Conservation (phyloP, 1,140 invertebrate species). For the Hylaeus anthracinus region DNA sequence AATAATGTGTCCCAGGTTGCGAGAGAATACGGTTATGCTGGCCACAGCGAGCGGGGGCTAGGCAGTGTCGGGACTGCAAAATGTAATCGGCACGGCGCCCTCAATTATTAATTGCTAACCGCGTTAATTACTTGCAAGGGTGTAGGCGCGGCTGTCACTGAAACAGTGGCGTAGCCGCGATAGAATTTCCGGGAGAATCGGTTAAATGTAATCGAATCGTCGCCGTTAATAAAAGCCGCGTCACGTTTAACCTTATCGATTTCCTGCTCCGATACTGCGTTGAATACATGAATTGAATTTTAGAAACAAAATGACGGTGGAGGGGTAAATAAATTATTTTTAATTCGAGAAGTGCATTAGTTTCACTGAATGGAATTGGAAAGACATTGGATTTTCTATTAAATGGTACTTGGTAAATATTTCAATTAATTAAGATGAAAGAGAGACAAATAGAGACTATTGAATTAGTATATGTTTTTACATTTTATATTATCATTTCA, state of each 20-base stretch:
- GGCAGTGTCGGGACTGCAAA: conserved; percentile 71
- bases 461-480: no score
- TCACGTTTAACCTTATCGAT: conserved; percentile 41
- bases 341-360: background rate
- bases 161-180: conserved; percentile 67
- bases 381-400: background rate
- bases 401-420: no score
- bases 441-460: no score
- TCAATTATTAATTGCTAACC: conserved; percentile 80
- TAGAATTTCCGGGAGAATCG: conserved; percentile 50
- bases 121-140: conserved; percentile 77
- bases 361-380: background rate
- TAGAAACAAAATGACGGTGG: background rate
- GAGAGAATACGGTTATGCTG: conserved; percentile 61
- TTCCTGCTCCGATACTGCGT: conserved; percentile 5
- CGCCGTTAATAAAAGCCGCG: conserved; percentile 38
- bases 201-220: conserved; percentile 20
- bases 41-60: conserved; percentile 57
- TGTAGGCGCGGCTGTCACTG: conserved; percentile 72
- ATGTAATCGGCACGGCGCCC: conserved; percentile 78
- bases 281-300: background rate
- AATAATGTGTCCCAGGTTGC: conserved; percentile 66
- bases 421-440: no score
- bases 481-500: no score
- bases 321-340: background rate